These are phyloP conservation scores for Sarcophaga caerulescens DNA, from an alignment of 2,888 invertebrate genomes.

Conservation along the genomic window DNA sequence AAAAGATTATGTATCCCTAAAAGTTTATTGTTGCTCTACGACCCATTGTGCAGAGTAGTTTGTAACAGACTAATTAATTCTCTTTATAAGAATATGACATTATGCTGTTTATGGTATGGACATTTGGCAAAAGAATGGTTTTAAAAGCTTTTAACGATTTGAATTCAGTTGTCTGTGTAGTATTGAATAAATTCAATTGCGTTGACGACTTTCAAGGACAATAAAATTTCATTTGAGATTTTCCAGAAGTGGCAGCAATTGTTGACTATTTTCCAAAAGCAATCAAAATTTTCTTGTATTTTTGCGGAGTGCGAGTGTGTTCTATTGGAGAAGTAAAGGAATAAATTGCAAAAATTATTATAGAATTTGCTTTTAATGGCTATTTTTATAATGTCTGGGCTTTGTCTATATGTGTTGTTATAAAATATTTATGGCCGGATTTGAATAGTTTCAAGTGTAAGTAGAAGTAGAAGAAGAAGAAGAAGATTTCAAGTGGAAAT, in stretches of 20 bases:
- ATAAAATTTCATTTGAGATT: slow-evolving; percentile 31
- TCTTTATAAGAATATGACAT: not conserved
- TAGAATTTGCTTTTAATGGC: not conserved
- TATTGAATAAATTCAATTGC: not conserved
- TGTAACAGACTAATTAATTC: not conserved
- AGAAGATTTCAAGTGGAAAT: slow-evolving; percentile 50
- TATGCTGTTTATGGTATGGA: not conserved
- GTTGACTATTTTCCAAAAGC: slow-evolving; percentile 29
- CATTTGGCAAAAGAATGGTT: not conserved
- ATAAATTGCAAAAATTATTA: slow-evolving; percentile 1
- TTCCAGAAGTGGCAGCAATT: not conserved
- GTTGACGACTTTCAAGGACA: slow-evolving; percentile 25
- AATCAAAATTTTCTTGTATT: not conserved
- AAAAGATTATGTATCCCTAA: not conserved
- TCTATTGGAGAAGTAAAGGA: not conserved
- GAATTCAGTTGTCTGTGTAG: not conserved
- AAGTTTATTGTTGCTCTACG: not conserved
- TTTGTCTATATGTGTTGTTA: not conserved
- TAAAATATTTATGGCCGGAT: slow-evolving; percentile 23
- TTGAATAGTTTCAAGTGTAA: slow-evolving; percentile 50
- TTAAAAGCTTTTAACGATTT: not conserved
- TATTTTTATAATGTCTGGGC: slow-evolving; percentile 17
- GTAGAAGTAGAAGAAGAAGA: not conserved
- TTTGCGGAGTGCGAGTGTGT: not conserved
- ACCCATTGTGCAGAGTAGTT: not conserved